A percentile compares a stretch with the other conserved stretches of the same genome.
These are phyloP conservation scores for Megaceryle maxima DNA, from an alignment of 2,113 vertebrate species.

Conservation along the genomic window DNA sequence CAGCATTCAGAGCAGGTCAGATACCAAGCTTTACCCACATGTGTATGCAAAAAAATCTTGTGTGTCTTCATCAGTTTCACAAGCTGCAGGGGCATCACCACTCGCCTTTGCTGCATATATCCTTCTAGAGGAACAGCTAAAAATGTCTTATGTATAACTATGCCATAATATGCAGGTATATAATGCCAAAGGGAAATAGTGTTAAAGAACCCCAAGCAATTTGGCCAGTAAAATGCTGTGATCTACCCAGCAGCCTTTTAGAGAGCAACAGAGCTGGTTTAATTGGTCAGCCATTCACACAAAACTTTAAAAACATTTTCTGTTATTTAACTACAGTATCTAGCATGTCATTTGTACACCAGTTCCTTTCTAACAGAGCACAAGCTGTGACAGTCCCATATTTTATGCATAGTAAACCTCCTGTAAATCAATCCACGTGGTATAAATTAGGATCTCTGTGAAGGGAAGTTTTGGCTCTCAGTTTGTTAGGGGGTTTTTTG, in stretches of 20 bases:
- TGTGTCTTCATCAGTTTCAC: neutral
- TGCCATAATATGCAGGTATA: neutral
- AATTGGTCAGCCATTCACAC: neutral
- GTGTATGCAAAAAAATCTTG: neutral
- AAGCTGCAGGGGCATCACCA: neutral
- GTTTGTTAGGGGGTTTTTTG: no score
- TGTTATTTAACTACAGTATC: neutral
- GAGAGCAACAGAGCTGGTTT: neutral
- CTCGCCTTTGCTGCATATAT: neutral
- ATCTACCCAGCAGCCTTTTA: neutral
- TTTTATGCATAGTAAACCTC: constrained; percentile 19
- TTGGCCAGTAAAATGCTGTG: neutral
- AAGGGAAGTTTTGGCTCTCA: neutral
- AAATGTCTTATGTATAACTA: neutral
- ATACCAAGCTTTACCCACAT: neutral
- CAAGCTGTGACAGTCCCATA: constrained; percentile 8
- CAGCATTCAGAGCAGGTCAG: neutral
- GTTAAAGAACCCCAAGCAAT: neutral
- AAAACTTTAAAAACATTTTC: neutral
- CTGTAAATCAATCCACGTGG: constrained; percentile 22
- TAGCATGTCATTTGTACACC: neutral
- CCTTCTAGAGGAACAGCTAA: neutral
- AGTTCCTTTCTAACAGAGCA: neutral
- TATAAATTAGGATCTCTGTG: neutral
- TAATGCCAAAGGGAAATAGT: neutral